Evolutionary conservation across 2,113 vertebrate genomes (phyloP).

Genomic region (Ageneiosus marmoratus): DNA sequence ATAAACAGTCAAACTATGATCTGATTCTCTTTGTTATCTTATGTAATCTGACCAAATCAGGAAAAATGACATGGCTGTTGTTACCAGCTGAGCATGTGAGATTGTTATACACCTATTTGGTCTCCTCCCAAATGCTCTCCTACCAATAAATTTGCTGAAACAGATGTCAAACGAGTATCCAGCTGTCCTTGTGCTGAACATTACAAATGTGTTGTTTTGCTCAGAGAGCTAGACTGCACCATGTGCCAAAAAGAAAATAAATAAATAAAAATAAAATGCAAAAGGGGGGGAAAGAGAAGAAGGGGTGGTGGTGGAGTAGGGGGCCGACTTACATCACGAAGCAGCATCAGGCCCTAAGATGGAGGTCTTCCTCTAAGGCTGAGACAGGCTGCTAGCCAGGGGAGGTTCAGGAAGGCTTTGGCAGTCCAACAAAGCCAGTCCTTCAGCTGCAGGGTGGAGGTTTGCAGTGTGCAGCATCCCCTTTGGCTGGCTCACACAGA

Average conservation of each 20-base stretch:
- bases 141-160: conserved; percentile 74
- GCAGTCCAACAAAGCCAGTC: conserved; percentile 98
- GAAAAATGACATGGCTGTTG: conserved; percentile 11
- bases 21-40: conserved; percentile 3
- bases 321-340: conserved; percentile 64
- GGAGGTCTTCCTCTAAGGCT: conserved; percentile 94
- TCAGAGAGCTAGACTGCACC: conserved; percentile 72
- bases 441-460: conserved; percentile 98
- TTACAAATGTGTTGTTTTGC: conserved; percentile 79
- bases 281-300: not conserved
- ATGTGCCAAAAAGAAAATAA: conserved; percentile 63
- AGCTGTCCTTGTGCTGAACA: conserved; percentile 78
- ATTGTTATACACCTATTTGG: conserved; percentile 32
- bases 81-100: conserved; percentile 27
- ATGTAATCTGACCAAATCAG: conserved; percentile 18
- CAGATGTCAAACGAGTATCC: conserved; percentile 86
- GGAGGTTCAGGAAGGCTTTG: conserved; percentile 97
- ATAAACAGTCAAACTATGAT: not conserved
- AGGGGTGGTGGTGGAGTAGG: conserved; percentile 40
- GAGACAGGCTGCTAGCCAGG: conserved; percentile 83
- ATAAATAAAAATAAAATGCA: conserved; percentile 57
- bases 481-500: conserved; percentile 97
- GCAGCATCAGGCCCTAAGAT: conserved; percentile 82
- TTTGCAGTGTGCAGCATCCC: conserved; percentile 91
- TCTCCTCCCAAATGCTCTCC: conserved; percentile 63